Conservation (phyloP, 1,140 invertebrate genomes). For the honey bee (Apis mellifera) region Amel_HAv3.1 CM009933.2:6630001-6630500, state of each 20-base stretch:
- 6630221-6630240: not conserved
- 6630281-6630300: constrained; percentile 1
- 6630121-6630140: not conserved
- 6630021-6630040: too few relatives aligned
- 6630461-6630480: not conserved
- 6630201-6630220: constrained; percentile 30
- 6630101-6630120: too few relatives aligned
- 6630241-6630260: not conserved
- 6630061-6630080: too few relatives aligned
- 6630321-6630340: not conserved
- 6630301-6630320: constrained; percentile 38
- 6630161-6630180: constrained; percentile 14
- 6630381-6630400: constrained; percentile 24
- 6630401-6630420: constrained; percentile 4
- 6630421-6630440: constrained; percentile 1
- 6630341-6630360: constrained; percentile 42
- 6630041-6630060: too few relatives aligned
- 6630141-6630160: not conserved
- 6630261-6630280: not conserved
- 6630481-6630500: constrained; percentile 39
- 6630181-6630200: constrained; percentile 21
- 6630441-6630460: not conserved
- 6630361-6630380: not conserved
- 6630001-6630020: too few relatives aligned
- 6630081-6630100: too few relatives aligned